Evolutionary conservation across 2,888 invertebrate genomes (phyloP), one percentile per base, ranked within the genome.

Genomic region (Amorpha juglandis): DNA sequence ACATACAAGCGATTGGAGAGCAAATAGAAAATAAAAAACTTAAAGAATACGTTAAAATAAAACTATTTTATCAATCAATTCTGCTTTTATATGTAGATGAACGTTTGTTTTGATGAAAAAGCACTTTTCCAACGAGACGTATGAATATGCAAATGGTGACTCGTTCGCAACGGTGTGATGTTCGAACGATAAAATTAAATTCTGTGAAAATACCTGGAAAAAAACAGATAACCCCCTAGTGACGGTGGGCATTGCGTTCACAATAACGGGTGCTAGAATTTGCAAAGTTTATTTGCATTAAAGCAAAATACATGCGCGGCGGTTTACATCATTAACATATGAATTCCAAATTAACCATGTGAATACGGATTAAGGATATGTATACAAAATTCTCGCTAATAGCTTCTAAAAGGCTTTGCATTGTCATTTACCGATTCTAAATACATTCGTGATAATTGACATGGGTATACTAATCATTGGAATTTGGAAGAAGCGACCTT

Each of bases 61-160:
- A 19, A 58, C 42, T 58, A 42, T 42, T 58, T 58, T 58, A 19
- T 42, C 58, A 42, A 58, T 58, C 38, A 38, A 58, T 42, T 58
- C 11, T 38, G 66, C 69, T 73, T 69, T 70, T 67, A 66, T 38
- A 66, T 53, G 27, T 53, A 45, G 68, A 69, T 51, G 67, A 50
- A 68, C 71, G 63, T 75, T 71, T 71, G 71, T 78, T 73, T 65
- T 67, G 71, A 70, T 73, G 72, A 76, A 80, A 78, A 78, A 75
- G 71, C 69, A 68, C 71, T 80, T 58, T 81, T 72, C 71, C 74
- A 78, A 71, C 72, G 74, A 70, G 62, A 71, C 70, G 70, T 73
- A 79, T 81, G 79, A 82, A 82, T 83, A 82, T 82, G 82, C 76
- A 82, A 81, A 82, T 78, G 21, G 70, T 33, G 64, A 67, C 69